Evolutionary conservation across 2,888 invertebrate species (phyloP), one percentile per base, ranked within the genome.

Genomic region (Macrostomum cliftonense): DNA sequence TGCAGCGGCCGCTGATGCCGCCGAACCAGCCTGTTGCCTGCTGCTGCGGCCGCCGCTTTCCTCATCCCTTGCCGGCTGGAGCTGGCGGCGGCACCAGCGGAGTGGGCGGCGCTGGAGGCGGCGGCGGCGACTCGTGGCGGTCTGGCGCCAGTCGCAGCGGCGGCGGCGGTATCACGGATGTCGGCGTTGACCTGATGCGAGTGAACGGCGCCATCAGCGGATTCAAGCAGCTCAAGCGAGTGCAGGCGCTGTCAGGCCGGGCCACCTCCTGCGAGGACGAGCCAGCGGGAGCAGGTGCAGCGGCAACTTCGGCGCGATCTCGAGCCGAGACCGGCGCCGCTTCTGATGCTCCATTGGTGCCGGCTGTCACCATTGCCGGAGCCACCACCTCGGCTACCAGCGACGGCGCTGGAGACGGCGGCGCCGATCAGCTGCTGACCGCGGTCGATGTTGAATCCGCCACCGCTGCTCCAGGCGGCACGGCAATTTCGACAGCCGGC

Each of bases 221-320:
- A 9, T 47, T 17, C 50, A 49, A 49, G 20, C 49, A 28, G 49
- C 37, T 37, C 9, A 49, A 36, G 49, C 49, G 14, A 37, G 50
- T 36, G 16, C 16, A 37, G 17, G 20, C 39, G 13, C 49, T 28
- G 36, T 37, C 49, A 12, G 36, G 16, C 47, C 21, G 20, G 11
- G 40, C 17, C 2, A 19, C 20, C 20, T 17, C 40, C 40, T 40
- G 16, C 40, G 40, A 17, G 17, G 40, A 19, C 11, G 17, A 17
- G 17, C 16, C 46, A 11, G 4, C 28, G 16, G 42, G 39, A 36
- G 11, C 39, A 9, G 28, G 4, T 4, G 28, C 28, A 9, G 28
- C 28, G 5, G 28, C n/a, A n/a, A n/a, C n/a, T n/a, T n/a, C 28
- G 28, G 28, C 28, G 9, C 28, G 28, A 28, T 28, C 28, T 28